These are phyloP conservation scores for Sarcophaga carnaria DNA, from an alignment of 2,888 invertebrate genomes.

Conservation along the genomic window DNA sequence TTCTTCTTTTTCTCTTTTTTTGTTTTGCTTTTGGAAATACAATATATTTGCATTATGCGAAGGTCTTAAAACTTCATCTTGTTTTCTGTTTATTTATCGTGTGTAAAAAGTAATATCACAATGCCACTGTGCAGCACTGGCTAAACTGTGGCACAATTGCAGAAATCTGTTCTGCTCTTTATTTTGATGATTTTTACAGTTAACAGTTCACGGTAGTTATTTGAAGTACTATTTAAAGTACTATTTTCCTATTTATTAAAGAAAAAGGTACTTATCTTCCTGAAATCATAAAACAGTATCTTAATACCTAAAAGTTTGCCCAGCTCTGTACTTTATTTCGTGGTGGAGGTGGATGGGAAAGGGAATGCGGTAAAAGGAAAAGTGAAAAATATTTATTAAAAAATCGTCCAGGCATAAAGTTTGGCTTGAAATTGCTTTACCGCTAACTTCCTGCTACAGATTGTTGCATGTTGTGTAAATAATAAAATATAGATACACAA, in stretches of 20 bases:
- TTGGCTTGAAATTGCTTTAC: slow-evolving; percentile 60
- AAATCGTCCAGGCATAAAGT: slow-evolving; percentile 55
- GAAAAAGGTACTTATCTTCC: no score
- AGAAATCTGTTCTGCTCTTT: no score
- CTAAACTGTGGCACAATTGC: not conserved
- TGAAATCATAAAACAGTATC: no score
- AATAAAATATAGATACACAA: not conserved
- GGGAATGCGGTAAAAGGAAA: not conserved
- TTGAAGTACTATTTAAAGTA: no score
- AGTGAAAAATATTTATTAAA: slow-evolving; percentile 35
- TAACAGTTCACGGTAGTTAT: no score
- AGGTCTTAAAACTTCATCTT: slow-evolving; percentile 26
- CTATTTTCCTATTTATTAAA: no score
- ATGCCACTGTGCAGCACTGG: not conserved
- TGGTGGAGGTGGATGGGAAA: not conserved
- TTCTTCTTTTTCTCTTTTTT: not conserved
- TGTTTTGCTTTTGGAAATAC: not conserved
- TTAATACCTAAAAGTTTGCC: not conserved
- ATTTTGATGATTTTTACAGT: no score
- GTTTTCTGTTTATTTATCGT: slow-evolving; percentile 20
- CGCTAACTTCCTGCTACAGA: slow-evolving; percentile 52
- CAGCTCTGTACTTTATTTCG: not conserved
- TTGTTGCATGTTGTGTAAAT: slow-evolving; percentile 55
- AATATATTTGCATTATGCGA: slow-evolving; percentile 21
- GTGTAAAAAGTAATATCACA: not conserved